Conservation (phyloP, 2,888 invertebrate species). For the Quadriops clusia region DNA sequence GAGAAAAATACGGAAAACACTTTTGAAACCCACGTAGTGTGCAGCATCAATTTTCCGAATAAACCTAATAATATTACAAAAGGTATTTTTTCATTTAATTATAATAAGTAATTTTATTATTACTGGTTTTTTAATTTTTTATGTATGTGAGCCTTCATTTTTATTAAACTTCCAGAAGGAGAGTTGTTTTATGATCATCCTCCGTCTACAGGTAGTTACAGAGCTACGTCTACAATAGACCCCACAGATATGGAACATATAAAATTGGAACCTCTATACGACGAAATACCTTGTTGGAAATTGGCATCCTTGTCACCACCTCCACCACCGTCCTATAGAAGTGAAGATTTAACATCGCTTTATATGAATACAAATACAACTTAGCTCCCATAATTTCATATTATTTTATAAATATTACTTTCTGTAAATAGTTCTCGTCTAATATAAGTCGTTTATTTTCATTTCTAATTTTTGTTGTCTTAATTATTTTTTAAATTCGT, state of each 20-base stretch:
- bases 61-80: constrained; percentile 1
- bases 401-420: too few species aligned
- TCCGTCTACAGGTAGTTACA: constrained; percentile 31
- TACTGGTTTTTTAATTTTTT: constrained; percentile 1
- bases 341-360: constrained; percentile 6
- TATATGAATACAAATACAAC: constrained; percentile 11
- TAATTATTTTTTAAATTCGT: too few species aligned
- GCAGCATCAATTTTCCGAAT: constrained; percentile 19
- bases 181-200: constrained; percentile 54
- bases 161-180: constrained; percentile 7
- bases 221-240: constrained; percentile 30
- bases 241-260: constrained; percentile 25
- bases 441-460: too few species aligned
- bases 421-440: too few species aligned
- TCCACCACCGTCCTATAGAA: constrained; percentile 6
- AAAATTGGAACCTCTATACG: constrained; percentile 50
- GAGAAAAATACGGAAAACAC: constrained; percentile 9
- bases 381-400: too few species aligned
- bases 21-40: constrained; percentile 20
- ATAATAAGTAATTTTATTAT: background rate
- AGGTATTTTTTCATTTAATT: constrained; percentile 4
- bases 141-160: too few species aligned
- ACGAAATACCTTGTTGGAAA: constrained; percentile 46
- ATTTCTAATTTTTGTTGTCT: too few species aligned
- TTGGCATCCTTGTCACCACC: background rate